A percentile compares a stretch with the other conserved stretches of the same genome.
These are phyloP conservation scores for Acleris laterana DNA, from an alignment of 2,888 invertebrate genomes.

Conservation along the genomic window DNA sequence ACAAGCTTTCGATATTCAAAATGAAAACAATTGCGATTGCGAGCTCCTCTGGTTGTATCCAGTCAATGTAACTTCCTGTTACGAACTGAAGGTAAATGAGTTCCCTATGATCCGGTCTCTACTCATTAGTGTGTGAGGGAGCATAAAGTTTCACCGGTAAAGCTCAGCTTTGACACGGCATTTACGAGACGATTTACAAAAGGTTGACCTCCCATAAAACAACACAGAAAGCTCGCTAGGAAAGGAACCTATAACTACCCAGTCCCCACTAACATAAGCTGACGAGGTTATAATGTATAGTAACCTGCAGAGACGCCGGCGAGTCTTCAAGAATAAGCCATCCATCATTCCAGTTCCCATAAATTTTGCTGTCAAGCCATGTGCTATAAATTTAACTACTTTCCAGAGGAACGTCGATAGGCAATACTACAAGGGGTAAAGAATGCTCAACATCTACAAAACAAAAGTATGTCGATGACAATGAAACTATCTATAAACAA, in stretches of 20 bases:
- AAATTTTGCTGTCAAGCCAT: constrained; percentile 33
- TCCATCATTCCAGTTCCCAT: constrained; percentile 38
- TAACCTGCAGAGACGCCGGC: constrained; percentile 28
- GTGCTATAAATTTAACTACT: constrained; percentile 35
- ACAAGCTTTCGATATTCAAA: no score
- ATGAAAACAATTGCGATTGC: no score
- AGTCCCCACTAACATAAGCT: constrained; percentile 22
- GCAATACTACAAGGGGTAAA: constrained; percentile 3
- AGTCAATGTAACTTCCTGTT: no score
- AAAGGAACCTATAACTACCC: constrained; percentile 25
- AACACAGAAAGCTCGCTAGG: constrained; percentile 8
- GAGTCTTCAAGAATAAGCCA: constrained; percentile 34
- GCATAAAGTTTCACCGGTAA: constrained; percentile 2
- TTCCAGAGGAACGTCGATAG: constrained; percentile 28
- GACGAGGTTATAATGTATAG: constrained; percentile 36
- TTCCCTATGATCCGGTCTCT: no score
- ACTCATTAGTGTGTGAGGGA: no score
- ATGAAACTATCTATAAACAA: constrained; percentile 46
- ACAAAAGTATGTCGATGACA: constrained; percentile 52
- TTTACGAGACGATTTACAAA: constrained; percentile 8
- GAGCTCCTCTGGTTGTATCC: no score
- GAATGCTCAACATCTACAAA: constrained; percentile 21
- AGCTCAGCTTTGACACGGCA: not conserved
- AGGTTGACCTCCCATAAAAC: constrained; percentile 13
- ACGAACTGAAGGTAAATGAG: no score